Evolutionary conservation across 2,888 invertebrate genomes (phyloP).

Genomic region (Pheosia gnoma): DNA sequence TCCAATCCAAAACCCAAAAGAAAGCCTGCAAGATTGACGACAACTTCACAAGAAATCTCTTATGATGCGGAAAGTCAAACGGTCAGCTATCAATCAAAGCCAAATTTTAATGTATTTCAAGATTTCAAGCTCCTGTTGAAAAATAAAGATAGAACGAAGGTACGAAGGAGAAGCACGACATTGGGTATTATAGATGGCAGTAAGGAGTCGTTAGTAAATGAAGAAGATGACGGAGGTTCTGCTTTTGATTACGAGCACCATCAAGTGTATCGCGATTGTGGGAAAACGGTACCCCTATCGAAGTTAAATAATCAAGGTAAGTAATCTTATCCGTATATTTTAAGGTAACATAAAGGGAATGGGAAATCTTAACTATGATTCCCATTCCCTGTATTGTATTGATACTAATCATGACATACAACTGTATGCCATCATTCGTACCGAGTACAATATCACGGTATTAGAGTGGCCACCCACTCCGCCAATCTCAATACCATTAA

Average conservation of each 20-base stretch:
- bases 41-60: conserved; percentile 42
- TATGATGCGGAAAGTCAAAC: conserved; percentile 58
- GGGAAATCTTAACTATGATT: too few species aligned
- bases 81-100: conserved; percentile 67
- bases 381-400: too few species aligned
- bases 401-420: too few species aligned
- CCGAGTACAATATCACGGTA: too few species aligned
- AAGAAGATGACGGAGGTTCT: conserved; percentile 36
- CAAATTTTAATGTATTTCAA: conserved; percentile 71
- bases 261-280: conserved; percentile 61
- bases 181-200: conserved; percentile 43
- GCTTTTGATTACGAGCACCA: conserved; percentile 40
- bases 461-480: too few species aligned
- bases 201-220: conserved; percentile 39
- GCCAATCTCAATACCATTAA: too few species aligned
- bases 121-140: conserved; percentile 68
- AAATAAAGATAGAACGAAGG: conserved; percentile 51
- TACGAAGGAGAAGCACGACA: conserved; percentile 49
- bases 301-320: conserved; percentile 20
- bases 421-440: too few species aligned
- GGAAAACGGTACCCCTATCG: conserved; percentile 41
- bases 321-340: not conserved
- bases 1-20: conserved; percentile 14
- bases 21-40: conserved; percentile 52
- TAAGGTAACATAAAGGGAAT: too few species aligned